Percentiles rank a stretch among this genome's conserved stretches.
These are phyloP conservation scores for Dicyrtoma fusca DNA, from an alignment of 2,888 invertebrate genomes.

Conservation along the genomic window DNA sequence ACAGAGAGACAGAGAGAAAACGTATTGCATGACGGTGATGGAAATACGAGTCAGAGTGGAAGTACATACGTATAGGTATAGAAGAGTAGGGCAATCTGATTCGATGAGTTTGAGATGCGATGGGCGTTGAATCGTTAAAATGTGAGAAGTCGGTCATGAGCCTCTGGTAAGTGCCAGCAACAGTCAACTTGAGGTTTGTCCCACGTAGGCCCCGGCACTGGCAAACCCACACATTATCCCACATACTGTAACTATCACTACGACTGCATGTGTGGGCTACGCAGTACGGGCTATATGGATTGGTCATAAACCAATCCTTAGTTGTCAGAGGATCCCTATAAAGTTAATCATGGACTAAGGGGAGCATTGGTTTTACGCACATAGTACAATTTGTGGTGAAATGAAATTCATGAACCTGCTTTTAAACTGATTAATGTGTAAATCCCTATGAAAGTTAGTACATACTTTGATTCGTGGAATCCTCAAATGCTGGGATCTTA, in stretches of 20 bases:
- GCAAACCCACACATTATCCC: no score
- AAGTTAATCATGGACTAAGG: no score
- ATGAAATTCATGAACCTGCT: neutral
- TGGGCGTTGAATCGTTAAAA: slow-evolving; percentile 22
- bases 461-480: no score
- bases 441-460: no score
- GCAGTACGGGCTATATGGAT: no score
- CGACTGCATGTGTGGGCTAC: no score
- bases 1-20: neutral
- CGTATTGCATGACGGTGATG: neutral
- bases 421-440: slow-evolving; percentile 19
- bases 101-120: slow-evolving; percentile 7
- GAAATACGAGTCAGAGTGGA: neutral
- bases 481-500: no score
- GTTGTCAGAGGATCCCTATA: no score
- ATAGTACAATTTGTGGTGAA: neutral
- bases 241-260: no score
- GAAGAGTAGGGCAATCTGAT: neutral
- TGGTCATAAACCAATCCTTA: no score
- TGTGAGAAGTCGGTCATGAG: neutral
- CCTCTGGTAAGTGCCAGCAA: neutral
- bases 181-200: neutral
- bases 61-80: neutral
- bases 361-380: no score
- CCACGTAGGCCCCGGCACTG: neutral